Evolutionary conservation across 2,888 invertebrate species (phyloP).

Genomic region (Catocala fraxini): DNA sequence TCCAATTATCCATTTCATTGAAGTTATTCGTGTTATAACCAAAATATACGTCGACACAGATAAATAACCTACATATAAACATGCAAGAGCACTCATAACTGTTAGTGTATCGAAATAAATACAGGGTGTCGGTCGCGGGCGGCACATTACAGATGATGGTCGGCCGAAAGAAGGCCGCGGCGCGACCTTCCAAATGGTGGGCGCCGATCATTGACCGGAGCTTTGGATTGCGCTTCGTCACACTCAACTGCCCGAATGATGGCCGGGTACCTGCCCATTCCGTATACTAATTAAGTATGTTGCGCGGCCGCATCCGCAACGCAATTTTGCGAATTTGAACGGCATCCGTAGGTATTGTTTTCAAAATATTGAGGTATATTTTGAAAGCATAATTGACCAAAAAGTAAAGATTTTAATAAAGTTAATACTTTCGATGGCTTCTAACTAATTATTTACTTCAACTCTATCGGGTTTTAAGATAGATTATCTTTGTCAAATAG

Average conservation of each 20-base stretch:
- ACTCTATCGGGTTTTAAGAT: too few species aligned
- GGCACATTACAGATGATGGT: slow-evolving; percentile 70
- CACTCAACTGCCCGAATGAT: slow-evolving; percentile 59
- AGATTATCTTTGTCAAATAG: too few species aligned
- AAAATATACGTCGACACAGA: slow-evolving; percentile 80
- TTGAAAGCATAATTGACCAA: slow-evolving; percentile 5
- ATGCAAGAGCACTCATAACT: slow-evolving; percentile 84
- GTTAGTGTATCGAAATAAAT: slow-evolving; percentile 81
- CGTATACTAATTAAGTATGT: slow-evolving; percentile 50
- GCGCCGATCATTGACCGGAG: slow-evolving; percentile 80
- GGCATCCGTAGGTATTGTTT: slow-evolving; percentile 3
- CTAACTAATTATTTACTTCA: too few species aligned
- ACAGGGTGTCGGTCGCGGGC: slow-evolving; percentile 76
- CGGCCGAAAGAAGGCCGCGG: slow-evolving; percentile 83
- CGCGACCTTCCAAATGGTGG: slow-evolving; percentile 84
- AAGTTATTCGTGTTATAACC: slow-evolving; percentile 66
- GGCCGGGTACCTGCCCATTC: slow-evolving; percentile 53
- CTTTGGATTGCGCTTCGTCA: slow-evolving; percentile 63
- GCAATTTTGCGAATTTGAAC: slow-evolving; percentile 52
- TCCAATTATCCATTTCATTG: slow-evolving; percentile 74
- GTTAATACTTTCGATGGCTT: too few species aligned
- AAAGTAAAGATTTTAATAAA: background rate
- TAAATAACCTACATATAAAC: slow-evolving; percentile 82
- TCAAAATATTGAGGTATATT: background rate
- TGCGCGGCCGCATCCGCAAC: slow-evolving; percentile 60